These are phyloP conservation scores for Eleutherodactylus coqui DNA, from an alignment of 2,797 vertebrate species.

Conservation along the genomic window DNA sequence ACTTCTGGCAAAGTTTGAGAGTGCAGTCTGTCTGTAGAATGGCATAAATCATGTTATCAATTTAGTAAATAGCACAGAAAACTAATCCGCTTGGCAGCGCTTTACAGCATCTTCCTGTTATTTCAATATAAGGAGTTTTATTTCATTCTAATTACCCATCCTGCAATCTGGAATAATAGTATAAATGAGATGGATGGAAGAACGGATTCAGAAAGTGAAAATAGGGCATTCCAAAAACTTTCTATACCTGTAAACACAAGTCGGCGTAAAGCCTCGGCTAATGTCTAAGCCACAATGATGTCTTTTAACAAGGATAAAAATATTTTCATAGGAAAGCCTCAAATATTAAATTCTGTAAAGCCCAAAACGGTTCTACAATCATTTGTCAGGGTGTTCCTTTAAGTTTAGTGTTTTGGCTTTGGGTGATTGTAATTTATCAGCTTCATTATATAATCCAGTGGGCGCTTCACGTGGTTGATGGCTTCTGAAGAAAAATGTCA, in stretches of 20 bases:
- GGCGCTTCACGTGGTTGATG: too few relatives aligned
- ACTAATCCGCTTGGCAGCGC: constrained; percentile 13
- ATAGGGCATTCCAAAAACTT: not conserved
- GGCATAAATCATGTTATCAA: constrained; percentile 53
- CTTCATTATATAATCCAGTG: too few relatives aligned
- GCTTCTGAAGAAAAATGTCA: too few relatives aligned
- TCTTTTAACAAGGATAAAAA: not conserved
- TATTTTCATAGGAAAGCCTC: not conserved
- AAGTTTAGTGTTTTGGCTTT: too few relatives aligned
- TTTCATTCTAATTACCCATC: constrained; percentile 29
- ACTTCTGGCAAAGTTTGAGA: constrained; percentile 32
- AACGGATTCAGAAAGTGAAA: not conserved
- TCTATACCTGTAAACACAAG: not conserved
- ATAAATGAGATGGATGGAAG: not conserved
- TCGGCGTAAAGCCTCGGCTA: not conserved
- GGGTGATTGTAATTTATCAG: too few relatives aligned
- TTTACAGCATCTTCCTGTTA: constrained; percentile 26
- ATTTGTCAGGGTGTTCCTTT: not conserved
- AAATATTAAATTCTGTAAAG: not conserved
- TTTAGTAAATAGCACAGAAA: constrained; percentile 46
- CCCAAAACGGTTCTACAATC: not conserved
- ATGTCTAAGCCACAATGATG: not conserved
- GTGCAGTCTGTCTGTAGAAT: constrained; percentile 1
- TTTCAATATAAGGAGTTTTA: constrained; percentile 36
- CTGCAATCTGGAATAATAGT: not conserved